Conservation (phyloP, 2,113 vertebrate genomes). For the Procapra przewalskii region DNA sequence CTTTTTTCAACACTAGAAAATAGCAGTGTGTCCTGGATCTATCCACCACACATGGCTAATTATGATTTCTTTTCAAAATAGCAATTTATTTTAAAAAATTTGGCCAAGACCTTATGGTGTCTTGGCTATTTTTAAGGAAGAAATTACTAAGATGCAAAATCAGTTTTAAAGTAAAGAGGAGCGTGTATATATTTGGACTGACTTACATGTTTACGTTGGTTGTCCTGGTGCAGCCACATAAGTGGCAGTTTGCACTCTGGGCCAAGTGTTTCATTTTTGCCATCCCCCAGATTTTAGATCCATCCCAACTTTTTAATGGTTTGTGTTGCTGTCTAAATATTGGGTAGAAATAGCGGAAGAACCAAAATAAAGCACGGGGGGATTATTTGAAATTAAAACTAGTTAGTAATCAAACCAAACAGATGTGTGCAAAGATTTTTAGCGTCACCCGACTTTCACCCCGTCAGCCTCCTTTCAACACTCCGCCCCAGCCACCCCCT, state of each 20-base stretch:
- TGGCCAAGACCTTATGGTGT: conserved; percentile 10
- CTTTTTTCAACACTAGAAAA: conserved; percentile 61
- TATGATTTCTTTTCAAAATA: conserved; percentile 56
- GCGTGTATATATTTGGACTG: conserved; percentile 49
- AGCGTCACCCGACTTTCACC: neutral
- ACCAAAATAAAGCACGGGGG: conserved; percentile 75
- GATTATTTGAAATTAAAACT: conserved; percentile 63
- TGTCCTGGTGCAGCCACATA: conserved; percentile 29
- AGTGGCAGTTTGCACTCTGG: conserved; percentile 41
- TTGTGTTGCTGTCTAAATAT: conserved; percentile 78
- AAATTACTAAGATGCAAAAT: conserved; percentile 38
- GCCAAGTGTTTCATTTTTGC: conserved; percentile 2
- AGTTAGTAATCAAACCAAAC: conserved; percentile 52
- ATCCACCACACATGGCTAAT: conserved; percentile 48
- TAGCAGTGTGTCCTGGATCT: conserved; percentile 56
- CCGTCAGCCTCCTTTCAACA: neutral
- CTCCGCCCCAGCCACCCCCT: accelerated
- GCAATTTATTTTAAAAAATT: conserved; percentile 11
- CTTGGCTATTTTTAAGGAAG: conserved; percentile 63
- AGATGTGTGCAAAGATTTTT: neutral
- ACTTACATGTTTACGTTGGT: conserved; percentile 56
- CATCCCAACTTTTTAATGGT: conserved; percentile 51
- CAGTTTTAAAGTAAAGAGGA: conserved; percentile 47
- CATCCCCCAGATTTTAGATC: conserved; percentile 62
- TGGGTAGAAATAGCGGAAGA: conserved; percentile 66